These are phyloP conservation scores for Varanus komodoensis DNA, from an alignment of 2,113 vertebrate genomes.

Conservation along the genomic window DNA sequence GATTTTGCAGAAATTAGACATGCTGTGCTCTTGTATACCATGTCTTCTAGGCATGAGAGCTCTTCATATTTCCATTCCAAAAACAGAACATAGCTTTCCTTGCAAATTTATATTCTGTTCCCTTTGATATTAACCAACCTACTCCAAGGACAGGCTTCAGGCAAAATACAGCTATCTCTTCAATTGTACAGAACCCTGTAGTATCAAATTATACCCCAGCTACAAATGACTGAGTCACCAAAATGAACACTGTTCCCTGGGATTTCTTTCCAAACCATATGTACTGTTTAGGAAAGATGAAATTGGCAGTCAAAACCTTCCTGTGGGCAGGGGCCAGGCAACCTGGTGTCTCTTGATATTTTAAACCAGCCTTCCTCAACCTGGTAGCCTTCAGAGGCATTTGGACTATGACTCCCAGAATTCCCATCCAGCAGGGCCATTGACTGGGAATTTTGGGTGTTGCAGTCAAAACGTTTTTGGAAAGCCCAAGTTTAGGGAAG, in stretches of 20 bases:
- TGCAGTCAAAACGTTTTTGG: too few relatives aligned
- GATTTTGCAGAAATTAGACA: background rate
- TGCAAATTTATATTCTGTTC: background rate
- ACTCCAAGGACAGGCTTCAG: background rate
- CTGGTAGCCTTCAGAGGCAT: too few relatives aligned
- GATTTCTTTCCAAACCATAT: background rate
- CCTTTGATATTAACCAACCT: background rate
- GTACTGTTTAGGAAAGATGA: background rate
- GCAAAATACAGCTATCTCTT: background rate
- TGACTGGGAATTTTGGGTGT: too few relatives aligned
- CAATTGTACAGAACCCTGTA: background rate
- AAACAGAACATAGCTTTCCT: background rate
- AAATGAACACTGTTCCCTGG: background rate
- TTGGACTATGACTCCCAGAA: too few relatives aligned
- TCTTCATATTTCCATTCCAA: background rate
- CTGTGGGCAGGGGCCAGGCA: too few relatives aligned
- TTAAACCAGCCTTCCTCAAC: too few relatives aligned
- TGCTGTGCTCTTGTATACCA: background rate
- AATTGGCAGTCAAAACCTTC: too few relatives aligned
- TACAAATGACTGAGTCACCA: background rate
- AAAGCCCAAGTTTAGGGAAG: too few relatives aligned
- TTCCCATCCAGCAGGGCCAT: too few relatives aligned
- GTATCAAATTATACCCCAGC: background rate
- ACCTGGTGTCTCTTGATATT: too few relatives aligned
- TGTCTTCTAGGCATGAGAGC: background rate